Evolutionary conservation across 2,113 vertebrate genomes (phyloP).

Genomic region (Ondatra zibethicus): DNA sequence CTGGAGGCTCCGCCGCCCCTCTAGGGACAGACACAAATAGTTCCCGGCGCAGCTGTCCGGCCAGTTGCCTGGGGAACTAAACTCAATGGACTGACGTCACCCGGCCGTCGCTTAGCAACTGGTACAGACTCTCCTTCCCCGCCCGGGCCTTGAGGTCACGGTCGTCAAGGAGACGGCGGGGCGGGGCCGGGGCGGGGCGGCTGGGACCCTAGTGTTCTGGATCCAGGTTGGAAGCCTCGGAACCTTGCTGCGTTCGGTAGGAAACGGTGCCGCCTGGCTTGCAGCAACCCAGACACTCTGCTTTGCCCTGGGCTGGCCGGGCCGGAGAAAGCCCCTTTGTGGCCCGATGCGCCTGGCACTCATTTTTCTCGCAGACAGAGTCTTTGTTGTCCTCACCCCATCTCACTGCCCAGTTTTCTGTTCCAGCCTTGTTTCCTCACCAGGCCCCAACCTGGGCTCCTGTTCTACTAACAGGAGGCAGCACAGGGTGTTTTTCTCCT

Average conservation of each 20-base stretch:
- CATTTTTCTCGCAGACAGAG: background rate
- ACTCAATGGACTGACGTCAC: conserved; percentile 84
- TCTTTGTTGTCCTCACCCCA: conserved; percentile 22
- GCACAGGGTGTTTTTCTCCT: background rate
- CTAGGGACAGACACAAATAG: conserved; percentile 77
- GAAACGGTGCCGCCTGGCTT: background rate
- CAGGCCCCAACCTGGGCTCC: background rate
- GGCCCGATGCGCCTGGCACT: background rate
- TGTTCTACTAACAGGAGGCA: background rate
- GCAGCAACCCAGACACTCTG: background rate
- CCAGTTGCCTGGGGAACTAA: conserved; percentile 85
- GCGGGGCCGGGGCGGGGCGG: conserved; percentile 22
- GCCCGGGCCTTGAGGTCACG: conserved; percentile 75
- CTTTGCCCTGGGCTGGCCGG: background rate
- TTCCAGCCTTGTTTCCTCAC: background rate
- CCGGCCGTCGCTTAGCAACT: conserved; percentile 83
- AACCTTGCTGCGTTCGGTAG: background rate
- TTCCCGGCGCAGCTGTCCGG: conserved; percentile 65
- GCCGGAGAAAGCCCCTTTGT: background rate
- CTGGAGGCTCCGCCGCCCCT: conserved; percentile 54
- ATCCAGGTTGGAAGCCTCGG: background rate
- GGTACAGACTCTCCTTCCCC: conserved; percentile 16
- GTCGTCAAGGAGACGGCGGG: conserved; percentile 72
- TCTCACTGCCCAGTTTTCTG: background rate
- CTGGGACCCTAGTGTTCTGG: background rate